These are phyloP conservation scores for Haemorhous mexicanus DNA, from an alignment of 2,113 vertebrate genomes.

Conservation along the genomic window DNA sequence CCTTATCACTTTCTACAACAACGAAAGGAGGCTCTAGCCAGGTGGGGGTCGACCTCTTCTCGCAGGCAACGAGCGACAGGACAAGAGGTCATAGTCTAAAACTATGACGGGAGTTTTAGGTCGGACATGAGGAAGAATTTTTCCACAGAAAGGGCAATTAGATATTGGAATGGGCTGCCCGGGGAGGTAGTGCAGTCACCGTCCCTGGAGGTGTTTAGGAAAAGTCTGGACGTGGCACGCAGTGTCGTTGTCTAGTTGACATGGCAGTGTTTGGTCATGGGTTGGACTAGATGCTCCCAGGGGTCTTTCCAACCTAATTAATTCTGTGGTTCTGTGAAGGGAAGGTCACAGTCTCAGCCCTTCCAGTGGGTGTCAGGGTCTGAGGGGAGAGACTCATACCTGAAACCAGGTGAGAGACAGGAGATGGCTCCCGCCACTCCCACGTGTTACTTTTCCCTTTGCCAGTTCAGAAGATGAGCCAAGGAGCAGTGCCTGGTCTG, in stretches of 20 bases:
- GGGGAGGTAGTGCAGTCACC: background rate
- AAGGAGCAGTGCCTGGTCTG: background rate
- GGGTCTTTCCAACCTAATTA: background rate
- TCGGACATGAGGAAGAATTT: background rate
- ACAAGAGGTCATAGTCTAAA: background rate
- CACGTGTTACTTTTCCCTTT: background rate
- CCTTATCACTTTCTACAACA: background rate
- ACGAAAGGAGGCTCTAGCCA: background rate
- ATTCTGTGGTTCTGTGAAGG: background rate
- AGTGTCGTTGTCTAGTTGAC: background rate
- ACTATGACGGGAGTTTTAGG: background rate
- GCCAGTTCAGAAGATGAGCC: background rate
- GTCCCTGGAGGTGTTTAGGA: background rate
- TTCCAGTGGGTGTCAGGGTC: background rate
- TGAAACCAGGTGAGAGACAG: too few species aligned
- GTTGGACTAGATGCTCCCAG: background rate
- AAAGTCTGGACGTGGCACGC: background rate
- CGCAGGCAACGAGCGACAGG: background rate
- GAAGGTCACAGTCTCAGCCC: too few species aligned
- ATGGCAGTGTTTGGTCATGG: background rate
- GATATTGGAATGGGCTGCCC: background rate
- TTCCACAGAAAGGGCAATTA: background rate
- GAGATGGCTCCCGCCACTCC: fast-evolving
- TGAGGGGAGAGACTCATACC: background rate
- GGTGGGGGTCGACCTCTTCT: background rate